Evolutionary conservation across 2,888 invertebrate genomes (phyloP).

Genomic region (Tuta absoluta): DNA sequence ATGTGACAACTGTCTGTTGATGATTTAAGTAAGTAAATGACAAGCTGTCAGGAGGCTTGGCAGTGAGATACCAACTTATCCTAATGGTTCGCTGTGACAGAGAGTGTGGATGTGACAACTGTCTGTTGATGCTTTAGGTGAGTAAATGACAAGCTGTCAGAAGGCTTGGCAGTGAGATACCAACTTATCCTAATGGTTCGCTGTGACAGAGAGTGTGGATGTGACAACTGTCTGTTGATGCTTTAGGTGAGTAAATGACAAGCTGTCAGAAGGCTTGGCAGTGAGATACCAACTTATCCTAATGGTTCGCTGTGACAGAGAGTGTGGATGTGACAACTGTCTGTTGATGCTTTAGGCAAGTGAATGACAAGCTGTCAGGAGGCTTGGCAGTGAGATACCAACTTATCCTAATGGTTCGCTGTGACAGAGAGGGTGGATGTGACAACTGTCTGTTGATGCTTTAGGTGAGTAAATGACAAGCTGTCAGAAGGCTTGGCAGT

Average conservation of each 20-base stretch:
- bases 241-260: conserved; percentile 76
- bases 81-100: conserved; percentile 93
- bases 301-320: conserved; percentile 93
- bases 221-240: too few species aligned
- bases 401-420: too few species aligned
- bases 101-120: conserved; percentile 82
- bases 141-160: conserved; percentile 27
- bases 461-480: conserved; percentile 74
- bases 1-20: conserved; percentile 81
- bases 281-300: conserved; percentile 77
- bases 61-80: conserved; percentile 68
- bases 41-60: too few species aligned
- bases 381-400: too few species aligned
- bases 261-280: too few species aligned
- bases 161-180: too few species aligned
- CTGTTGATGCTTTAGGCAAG: conserved; percentile 84
- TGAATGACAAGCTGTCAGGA: too few species aligned
- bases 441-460: conserved; percentile 83
- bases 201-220: conserved; percentile 85
- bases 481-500: not conserved
- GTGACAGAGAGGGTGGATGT: too few species aligned
- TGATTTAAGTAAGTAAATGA: conserved; percentile 78
- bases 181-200: conserved; percentile 92
- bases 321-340: conserved; percentile 79
- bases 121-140: too few species aligned